These are phyloP conservation scores for Nothobranchius kuhntae DNA, from an alignment of 2,113 vertebrate species.

Conservation along the genomic window DNA sequence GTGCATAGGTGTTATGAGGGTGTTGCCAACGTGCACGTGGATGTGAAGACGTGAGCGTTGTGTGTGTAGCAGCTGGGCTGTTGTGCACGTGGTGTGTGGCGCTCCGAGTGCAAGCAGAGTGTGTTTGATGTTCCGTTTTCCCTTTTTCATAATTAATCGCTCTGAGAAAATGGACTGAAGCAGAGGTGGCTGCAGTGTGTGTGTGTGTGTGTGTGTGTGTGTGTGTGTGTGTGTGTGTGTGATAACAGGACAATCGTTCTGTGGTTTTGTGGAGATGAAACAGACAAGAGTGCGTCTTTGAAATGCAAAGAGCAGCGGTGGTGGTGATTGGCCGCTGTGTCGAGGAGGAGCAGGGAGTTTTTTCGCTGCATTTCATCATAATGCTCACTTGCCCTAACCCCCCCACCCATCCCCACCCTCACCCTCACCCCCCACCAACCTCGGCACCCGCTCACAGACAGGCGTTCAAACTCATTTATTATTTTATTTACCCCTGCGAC, in stretches of 20 bases:
- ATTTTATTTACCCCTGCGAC: constrained; percentile 70
- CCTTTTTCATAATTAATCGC: constrained; percentile 73
- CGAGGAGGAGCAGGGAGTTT: constrained; percentile 44
- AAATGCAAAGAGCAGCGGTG: constrained; percentile 76
- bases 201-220: constrained; percentile 37
- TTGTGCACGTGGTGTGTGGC: constrained; percentile 38
- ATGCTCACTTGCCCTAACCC: constrained; percentile 32
- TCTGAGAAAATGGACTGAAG: constrained; percentile 63
- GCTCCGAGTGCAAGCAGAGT: constrained; percentile 43
- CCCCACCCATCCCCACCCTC: constrained; percentile 24
- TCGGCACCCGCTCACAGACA: constrained; percentile 16
- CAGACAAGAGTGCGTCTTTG: constrained; percentile 74
- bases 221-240: constrained; percentile 33
- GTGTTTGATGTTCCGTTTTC: constrained; percentile 70
- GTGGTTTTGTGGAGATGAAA: constrained; percentile 67
- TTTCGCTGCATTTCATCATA: constrained; percentile 67
- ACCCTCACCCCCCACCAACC: constrained; percentile 28
- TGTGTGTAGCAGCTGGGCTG: constrained; percentile 4
- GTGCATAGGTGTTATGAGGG: constrained; percentile 5
- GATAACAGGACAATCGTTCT: constrained; percentile 57
- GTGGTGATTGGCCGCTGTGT: constrained; percentile 60
- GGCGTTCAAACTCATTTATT: constrained; percentile 55
- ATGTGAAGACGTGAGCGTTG: constrained; percentile 12
- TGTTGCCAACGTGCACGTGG: constrained; percentile 2
- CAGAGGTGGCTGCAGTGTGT: constrained; percentile 35